Evolutionary conservation across 2,797 vertebrate species (phyloP).

Genomic region (Propithecus deckenii): DNA sequence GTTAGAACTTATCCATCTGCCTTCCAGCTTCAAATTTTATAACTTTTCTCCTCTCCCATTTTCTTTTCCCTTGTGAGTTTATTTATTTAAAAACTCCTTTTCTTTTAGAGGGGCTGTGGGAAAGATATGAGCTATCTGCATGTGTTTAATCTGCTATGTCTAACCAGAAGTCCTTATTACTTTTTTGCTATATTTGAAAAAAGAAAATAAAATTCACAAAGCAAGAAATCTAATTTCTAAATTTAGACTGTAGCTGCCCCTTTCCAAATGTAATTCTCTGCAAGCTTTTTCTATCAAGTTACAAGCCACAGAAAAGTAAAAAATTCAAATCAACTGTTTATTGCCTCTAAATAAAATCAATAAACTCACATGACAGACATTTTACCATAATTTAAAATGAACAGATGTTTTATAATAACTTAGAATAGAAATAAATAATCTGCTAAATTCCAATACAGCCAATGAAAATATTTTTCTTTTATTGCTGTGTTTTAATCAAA

Average conservation of each 20-base stretch:
- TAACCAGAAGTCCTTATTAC: neutral
- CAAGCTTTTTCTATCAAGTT: neutral
- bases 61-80: neutral
- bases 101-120: neutral
- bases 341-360: conserved; percentile 49
- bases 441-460: conserved; percentile 19
- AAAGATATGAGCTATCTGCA: neutral
- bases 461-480: conserved; percentile 43
- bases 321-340: neutral
- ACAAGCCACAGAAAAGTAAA: neutral
- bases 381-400: conserved; percentile 38
- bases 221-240: conserved; percentile 4
- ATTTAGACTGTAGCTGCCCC: neutral
- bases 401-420: neutral
- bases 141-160: neutral
- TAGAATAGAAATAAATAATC: conserved; percentile 40
- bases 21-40: neutral
- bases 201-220: neutral
- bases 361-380: neutral
- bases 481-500: neutral
- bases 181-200: neutral
- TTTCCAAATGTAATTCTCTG: conserved; percentile 19
- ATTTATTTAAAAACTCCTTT: neutral
- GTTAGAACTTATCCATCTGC: neutral
- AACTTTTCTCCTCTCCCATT: neutral